These are phyloP conservation scores for Ligdia adustata DNA, from an alignment of 2,888 invertebrate genomes.

Conservation along the genomic window DNA sequence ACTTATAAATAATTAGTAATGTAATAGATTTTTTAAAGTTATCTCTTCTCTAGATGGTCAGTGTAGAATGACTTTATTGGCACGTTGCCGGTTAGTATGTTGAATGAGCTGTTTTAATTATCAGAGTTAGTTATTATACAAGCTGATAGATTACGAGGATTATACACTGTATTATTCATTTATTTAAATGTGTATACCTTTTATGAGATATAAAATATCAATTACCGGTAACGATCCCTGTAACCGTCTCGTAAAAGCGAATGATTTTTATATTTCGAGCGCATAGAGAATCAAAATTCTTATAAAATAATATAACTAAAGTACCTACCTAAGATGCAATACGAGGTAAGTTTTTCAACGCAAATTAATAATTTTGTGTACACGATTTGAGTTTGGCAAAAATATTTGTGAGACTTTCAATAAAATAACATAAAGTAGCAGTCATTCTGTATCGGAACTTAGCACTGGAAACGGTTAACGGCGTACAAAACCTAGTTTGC, in stretches of 20 bases:
- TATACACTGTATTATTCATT: not conserved
- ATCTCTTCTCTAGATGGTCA: constrained; percentile 8
- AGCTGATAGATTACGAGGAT: constrained; percentile 1
- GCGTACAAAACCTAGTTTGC: constrained; percentile 56
- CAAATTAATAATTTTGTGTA: no score
- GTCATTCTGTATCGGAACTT: constrained; percentile 21
- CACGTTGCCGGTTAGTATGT: constrained; percentile 4
- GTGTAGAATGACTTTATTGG: constrained; percentile 19
- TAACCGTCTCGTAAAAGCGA: no score
- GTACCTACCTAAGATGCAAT: no score
- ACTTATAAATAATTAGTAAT: constrained; percentile 51
- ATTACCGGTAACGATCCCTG: not conserved
- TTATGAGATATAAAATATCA: not conserved
- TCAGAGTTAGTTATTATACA: not conserved
- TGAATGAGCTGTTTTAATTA: constrained; percentile 2
- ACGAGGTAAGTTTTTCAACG: no score
- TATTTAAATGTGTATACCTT: no score
- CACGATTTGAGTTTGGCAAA: no score
- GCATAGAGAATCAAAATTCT: no score
- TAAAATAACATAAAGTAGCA: constrained; percentile 25
- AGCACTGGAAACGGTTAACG: constrained; percentile 24
- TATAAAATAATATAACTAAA: no score
- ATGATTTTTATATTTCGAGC: no score
- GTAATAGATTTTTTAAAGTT: constrained; percentile 15
- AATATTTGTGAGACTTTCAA: not conserved